These are phyloP conservation scores for Julus scandinavius DNA, from an alignment of 2,888 invertebrate genomes.

Conservation along the genomic window DNA sequence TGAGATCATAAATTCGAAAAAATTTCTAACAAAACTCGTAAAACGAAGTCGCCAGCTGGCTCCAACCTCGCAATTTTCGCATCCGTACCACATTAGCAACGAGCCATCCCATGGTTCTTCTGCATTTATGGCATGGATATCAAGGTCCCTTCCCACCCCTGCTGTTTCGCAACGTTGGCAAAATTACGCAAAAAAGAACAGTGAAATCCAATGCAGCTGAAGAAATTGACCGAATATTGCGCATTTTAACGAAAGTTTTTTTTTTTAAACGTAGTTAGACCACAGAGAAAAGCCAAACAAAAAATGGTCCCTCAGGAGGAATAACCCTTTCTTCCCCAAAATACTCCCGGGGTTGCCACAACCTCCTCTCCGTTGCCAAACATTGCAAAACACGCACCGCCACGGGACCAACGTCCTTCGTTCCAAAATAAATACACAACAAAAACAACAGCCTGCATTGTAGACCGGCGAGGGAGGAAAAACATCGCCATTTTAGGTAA, in stretches of 20 bases:
- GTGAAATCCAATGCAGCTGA: background rate
- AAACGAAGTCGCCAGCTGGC: background rate
- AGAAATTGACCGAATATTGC: background rate
- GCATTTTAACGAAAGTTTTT: background rate
- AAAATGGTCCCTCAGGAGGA: background rate
- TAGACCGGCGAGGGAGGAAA: constrained; percentile 5
- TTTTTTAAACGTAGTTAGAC: background rate
- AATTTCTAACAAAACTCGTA: background rate
- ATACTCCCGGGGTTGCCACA: background rate
- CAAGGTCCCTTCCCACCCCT: background rate
- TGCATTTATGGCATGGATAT: background rate
- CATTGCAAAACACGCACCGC: background rate
- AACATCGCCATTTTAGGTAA: constrained; percentile 4
- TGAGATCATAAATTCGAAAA: background rate
- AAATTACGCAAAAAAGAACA: background rate
- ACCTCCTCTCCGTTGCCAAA: background rate
- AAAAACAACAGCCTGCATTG: background rate
- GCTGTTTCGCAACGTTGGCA: background rate
- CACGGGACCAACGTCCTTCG: constrained; percentile 27
- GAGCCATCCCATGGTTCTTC: background rate
- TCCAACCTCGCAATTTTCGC: background rate
- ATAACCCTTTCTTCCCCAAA: background rate
- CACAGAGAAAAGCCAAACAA: background rate
- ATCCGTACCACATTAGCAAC: background rate
- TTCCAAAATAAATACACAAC: constrained; percentile 5